Conservation (phyloP, 1,140 invertebrate genomes). For the Pachyrhynchus sulphureomaculatus region DNA sequence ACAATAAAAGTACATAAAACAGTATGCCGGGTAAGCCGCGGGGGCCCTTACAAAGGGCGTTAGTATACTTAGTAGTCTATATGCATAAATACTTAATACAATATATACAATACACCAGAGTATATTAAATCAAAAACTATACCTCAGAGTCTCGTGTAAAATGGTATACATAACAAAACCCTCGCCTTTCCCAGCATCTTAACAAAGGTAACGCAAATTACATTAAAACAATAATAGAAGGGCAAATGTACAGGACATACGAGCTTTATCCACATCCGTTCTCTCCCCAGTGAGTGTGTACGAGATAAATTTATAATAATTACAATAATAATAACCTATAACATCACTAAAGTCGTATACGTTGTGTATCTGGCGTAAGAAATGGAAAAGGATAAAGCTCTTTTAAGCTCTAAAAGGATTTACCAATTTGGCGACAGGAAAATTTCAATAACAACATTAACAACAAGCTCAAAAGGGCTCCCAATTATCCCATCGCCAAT, state of each 20-base stretch:
- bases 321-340: conserved; percentile 44
- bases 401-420: neutral
- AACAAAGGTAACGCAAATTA: conserved; percentile 46
- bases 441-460: conserved; percentile 29
- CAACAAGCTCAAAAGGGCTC: conserved; percentile 20
- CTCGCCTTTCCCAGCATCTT: conserved; percentile 31
- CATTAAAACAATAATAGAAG: conserved; percentile 22
- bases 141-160: conserved; percentile 39
- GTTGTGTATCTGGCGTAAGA: conserved; percentile 32
- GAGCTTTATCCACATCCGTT: conserved; percentile 14
- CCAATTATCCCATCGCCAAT: conserved; percentile 10
- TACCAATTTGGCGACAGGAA: conserved; percentile 5
- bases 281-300: conserved; percentile 32
- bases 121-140: conserved; percentile 46
- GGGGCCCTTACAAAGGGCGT: conserved; percentile 24
- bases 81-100: conserved; percentile 43
- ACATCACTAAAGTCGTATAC: conserved; percentile 49
- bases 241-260: conserved; percentile 12
- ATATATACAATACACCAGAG: conserved; percentile 43
- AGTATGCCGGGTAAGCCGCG: conserved; percentile 26
- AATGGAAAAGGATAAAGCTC: conserved; percentile 12
- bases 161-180: conserved; percentile 40
- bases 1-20: conserved; percentile 40
- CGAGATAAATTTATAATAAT: conserved; percentile 40
- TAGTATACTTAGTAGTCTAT: conserved; percentile 41